Evolutionary conservation across 2,113 vertebrate species (phyloP).

Genomic region (Capricornis sumatraensis): DNA sequence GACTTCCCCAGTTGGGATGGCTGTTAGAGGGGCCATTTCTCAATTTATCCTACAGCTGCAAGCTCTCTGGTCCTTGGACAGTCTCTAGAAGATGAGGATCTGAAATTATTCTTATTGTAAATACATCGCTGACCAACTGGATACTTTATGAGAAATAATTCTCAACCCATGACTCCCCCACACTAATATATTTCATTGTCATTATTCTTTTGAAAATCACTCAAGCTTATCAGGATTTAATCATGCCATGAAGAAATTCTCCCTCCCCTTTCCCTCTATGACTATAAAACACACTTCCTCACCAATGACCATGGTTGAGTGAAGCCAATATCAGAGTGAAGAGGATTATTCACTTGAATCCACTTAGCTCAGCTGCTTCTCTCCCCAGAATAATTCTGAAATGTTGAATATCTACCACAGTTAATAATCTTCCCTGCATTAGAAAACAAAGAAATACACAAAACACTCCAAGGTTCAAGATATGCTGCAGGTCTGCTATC

Average conservation of each 20-base stretch:
- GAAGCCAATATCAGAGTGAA: neutral
- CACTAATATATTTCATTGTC: neutral
- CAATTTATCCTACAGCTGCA: neutral
- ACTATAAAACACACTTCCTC: neutral
- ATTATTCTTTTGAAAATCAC: neutral
- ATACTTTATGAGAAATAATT: neutral
- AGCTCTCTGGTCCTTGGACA: neutral
- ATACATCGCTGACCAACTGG: neutral
- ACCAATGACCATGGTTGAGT: neutral
- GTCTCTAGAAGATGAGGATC: neutral
- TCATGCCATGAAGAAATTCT: neutral
- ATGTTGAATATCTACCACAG: neutral
- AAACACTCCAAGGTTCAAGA: neutral
- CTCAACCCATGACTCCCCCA: neutral
- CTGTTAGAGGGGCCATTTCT: neutral
- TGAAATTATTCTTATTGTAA: neutral
- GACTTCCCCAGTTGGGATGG: neutral
- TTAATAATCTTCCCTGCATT: neutral
- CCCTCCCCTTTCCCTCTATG: neutral
- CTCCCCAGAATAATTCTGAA: neutral
- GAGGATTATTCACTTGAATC: neutral
- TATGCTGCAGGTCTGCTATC: neutral
- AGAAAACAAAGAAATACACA: neutral
- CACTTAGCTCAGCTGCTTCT: neutral
- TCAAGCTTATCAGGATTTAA: conserved; percentile 15